Evolutionary conservation across 2,888 invertebrate species (phyloP).

Genomic region (Cephus nigrinus): DNA sequence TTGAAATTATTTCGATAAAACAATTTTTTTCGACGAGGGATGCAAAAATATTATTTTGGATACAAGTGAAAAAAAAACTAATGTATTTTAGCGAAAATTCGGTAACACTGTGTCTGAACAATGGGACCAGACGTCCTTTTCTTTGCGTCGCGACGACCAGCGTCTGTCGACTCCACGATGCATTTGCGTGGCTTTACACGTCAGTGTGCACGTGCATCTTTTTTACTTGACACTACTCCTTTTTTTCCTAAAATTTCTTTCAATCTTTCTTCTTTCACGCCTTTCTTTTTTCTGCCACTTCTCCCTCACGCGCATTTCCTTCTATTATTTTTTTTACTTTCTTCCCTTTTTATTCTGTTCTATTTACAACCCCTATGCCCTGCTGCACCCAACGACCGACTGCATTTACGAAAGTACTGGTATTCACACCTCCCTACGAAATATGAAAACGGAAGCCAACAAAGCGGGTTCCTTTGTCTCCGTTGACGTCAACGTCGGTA

Average conservation of each 20-base stretch:
- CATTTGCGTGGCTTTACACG: background rate
- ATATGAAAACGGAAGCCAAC: slow-evolving; percentile 27
- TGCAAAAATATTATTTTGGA: background rate
- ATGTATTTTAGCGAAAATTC: slow-evolving; percentile 48
- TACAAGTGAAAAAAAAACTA: background rate
- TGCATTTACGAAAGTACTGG: slow-evolving; percentile 37
- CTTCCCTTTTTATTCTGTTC: slow-evolving; percentile 7
- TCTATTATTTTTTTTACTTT: background rate
- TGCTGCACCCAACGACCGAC: background rate
- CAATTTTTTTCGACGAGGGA: background rate
- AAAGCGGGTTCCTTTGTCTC: slow-evolving; percentile 31
- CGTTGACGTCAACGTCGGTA: slow-evolving; percentile 9
- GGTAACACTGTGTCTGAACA: slow-evolving; percentile 49
- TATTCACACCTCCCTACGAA: slow-evolving; percentile 35
- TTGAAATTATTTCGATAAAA: background rate
- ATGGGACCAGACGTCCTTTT: slow-evolving; percentile 50
- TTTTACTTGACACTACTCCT: background rate
- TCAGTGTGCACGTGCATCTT: background rate
- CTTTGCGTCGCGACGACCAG: slow-evolving; percentile 28
- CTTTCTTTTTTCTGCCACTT: slow-evolving; percentile 3
- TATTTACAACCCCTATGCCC: slow-evolving; percentile 14
- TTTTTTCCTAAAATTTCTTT: slow-evolving; percentile 11
- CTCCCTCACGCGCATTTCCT: background rate
- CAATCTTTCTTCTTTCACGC: slow-evolving; percentile 20
- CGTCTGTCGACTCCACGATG: background rate